Evolutionary conservation across 2,888 invertebrate genomes (phyloP), one percentile per base, ranked within the genome.

Genomic region (Magallana nippona): DNA sequence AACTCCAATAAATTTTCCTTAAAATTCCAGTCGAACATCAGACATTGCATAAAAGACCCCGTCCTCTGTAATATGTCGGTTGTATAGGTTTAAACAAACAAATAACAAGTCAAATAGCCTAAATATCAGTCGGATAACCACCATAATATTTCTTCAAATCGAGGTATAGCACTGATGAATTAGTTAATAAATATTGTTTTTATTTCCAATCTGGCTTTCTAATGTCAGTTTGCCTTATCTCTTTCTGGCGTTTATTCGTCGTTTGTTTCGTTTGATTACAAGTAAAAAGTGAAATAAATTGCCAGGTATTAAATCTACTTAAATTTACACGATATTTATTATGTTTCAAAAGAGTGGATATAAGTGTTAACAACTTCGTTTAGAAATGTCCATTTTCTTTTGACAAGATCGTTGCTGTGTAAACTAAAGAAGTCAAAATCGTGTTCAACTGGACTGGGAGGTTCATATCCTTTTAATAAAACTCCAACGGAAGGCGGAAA

Each of bases 401-500:
- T 71, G 71, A 71, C 71, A 71, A 71, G 71, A 71, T 10, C 5
- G 22, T 22, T 15, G 27, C 71, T 71, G 71, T 71, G 71, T 71
- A 71, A 71, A 71, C 32, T 71, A 71, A 13, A 8, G 19, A 71
- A 71, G 71, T 71, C 71, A 71, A 71, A 22, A 32, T 15, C 71
- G 71, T 71, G 71, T 71, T 71, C 32, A 32, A 71, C 71, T 71
- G 71, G 71, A 71, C 71, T 22, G 11, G 13, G 27, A 71, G 32
- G 71, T 71, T 71, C 27, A 71, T 22, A 27, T 71, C 27, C 27
- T 5, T 71, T 71, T 71, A 71, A 71, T 71, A 71, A 71, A 71
- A 71, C 15, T 32, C 32, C 15, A 71, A 71, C 71, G 71, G 71
- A 71, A 82, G 82, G 82, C 71, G 80, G 77, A 83, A 85, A 82